Base-by-base conservation (phyloP, 2,113 vertebrate genomes). In the Opisthocomus hoazin region DNA sequence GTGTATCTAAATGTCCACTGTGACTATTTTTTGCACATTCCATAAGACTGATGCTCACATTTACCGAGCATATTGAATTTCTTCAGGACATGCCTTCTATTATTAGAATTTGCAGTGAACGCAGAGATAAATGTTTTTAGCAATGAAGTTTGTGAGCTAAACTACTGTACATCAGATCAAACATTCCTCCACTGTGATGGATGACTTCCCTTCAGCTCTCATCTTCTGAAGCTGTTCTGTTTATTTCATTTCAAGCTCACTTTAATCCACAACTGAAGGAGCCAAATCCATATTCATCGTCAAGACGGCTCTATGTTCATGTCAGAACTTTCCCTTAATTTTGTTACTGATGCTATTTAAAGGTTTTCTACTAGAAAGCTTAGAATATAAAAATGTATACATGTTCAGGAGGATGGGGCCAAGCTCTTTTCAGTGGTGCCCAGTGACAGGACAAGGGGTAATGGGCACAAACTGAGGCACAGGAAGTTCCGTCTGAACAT, bases 201-300 rank as follows among this genome's bases (percentile, higher is more conserved):
- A 96, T 96, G 85, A 74, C 83, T 97, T 97, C 88, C 87, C 71
- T 95, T 97, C 69, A 94, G 90, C 68, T 95, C 84, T 95, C 92
- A 96, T 93, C 84, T 96, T 93, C 93, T 95, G 94, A 96, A 85
- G 93, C 54, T 92, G 22, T 46, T 54, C 75, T 97, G 86, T 95
- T 97, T 94, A 96, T 96, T 95, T 95, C 94, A 90, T 90, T 96
- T 97, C 89, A 92, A 95, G 61, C 51, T 92, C 56, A 68, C 64
- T 97, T 92, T 87, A 97, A 92, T 95, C 66, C 68, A 87, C 46
- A 92, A 76, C 37, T 94, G 92, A 84, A 96, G 82, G 77, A 92
- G 74, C 57, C 85, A 96, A 94, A 93, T 87, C 78, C 91, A 76
- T 84, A 94, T 96, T 93, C 95, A 96, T 64, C 14, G 4, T 30